Evolutionary conservation across 2,888 invertebrate species (phyloP).

Genomic region (Allacma fusca): DNA sequence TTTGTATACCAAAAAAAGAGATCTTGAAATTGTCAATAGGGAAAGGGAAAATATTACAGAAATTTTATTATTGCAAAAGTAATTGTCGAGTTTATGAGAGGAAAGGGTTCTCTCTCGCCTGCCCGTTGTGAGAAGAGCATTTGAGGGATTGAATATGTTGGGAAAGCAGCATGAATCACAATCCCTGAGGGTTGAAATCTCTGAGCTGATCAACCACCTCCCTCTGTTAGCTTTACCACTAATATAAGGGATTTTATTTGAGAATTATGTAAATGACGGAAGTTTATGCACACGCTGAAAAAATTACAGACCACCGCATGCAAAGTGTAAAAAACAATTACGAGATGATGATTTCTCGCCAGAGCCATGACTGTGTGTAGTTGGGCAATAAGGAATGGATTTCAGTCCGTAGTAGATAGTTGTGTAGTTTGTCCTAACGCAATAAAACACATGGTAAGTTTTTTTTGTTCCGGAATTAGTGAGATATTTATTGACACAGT

Average conservation of each 20-base stretch:
- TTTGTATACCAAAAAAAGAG: too few relatives aligned
- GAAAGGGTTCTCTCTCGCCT: too few relatives aligned
- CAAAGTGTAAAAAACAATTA: slow-evolving; percentile 29
- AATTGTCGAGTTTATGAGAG: too few relatives aligned
- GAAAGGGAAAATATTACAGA: too few relatives aligned
- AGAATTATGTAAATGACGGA: slow-evolving; percentile 16
- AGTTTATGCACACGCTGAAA: slow-evolving; percentile 4
- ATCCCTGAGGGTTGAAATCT: background rate
- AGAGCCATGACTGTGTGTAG: background rate
- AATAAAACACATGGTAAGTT: slow-evolving; percentile 21
- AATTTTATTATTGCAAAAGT: too few relatives aligned
- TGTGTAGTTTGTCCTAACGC: too few relatives aligned
- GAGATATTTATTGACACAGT: slow-evolving; percentile 15
- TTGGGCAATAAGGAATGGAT: background rate
- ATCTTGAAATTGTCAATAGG: too few relatives aligned
- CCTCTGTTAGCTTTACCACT: background rate
- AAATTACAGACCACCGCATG: slow-evolving; percentile 5
- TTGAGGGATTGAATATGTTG: background rate
- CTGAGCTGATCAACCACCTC: background rate
- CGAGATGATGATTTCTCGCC: slow-evolving; percentile 11
- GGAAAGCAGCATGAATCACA: background rate
- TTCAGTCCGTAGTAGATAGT: too few relatives aligned
- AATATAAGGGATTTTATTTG: slow-evolving; percentile 13
- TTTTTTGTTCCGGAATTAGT: slow-evolving; percentile 10
- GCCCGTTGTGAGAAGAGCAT: too few relatives aligned